Evolutionary conservation across 1,140 invertebrate genomes (phyloP).

Genomic region (Frieseomelitta varia): DNA sequence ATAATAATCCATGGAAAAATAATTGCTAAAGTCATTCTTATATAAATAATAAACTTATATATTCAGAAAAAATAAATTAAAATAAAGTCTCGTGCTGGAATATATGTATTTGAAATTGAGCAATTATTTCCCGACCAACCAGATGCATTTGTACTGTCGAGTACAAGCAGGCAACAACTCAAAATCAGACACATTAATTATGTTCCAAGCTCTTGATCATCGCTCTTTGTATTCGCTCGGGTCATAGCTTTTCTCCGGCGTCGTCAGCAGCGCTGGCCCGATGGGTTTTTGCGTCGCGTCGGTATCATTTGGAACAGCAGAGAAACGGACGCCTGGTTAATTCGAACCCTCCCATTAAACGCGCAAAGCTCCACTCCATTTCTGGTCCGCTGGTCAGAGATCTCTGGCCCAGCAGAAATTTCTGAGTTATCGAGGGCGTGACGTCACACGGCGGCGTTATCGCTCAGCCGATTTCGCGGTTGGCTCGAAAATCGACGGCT

Average conservation of each 20-base stretch:
- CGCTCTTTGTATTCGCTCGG: neutral
- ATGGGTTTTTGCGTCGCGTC: neutral
- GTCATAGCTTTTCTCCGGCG: neutral
- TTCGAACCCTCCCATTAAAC: slow-evolving; percentile 52
- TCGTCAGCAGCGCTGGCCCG: neutral
- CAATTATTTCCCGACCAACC: too few relatives aligned
- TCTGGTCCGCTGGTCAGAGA: slow-evolving; percentile 29
- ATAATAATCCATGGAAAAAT: too few relatives aligned
- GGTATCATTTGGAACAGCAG: slow-evolving; percentile 9
- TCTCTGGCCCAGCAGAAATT: slow-evolving; percentile 44
- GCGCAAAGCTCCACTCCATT: slow-evolving; percentile 40
- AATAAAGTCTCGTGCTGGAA: too few relatives aligned
- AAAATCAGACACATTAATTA: neutral
- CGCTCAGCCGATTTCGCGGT: slow-evolving; percentile 42
- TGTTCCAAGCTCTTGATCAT: neutral
- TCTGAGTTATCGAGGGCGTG: slow-evolving; percentile 56
- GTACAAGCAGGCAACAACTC: neutral
- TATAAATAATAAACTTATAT: too few relatives aligned
- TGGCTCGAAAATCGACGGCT: slow-evolving; percentile 2
- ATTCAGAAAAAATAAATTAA: too few relatives aligned
- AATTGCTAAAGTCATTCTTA: too few relatives aligned
- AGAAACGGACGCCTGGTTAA: slow-evolving; percentile 40
- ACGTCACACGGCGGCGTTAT: slow-evolving; percentile 47
- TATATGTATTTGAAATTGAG: too few relatives aligned
- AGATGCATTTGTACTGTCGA: neutral